Evolutionary conservation across 2,797 vertebrate species (phyloP).

Genomic region (Chloroceryle amazona): DNA sequence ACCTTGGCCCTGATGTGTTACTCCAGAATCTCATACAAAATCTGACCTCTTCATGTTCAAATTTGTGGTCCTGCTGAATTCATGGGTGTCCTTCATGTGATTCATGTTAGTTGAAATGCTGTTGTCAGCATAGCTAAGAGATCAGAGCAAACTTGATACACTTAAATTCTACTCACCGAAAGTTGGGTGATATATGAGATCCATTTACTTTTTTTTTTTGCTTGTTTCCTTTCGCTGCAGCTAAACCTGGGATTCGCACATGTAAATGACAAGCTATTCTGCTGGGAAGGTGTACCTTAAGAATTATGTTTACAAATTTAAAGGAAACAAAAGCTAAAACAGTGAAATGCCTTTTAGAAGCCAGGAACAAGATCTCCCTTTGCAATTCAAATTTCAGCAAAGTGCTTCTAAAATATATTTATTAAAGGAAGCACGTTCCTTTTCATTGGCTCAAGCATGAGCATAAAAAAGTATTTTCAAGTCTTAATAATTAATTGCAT

Average conservation of each 20-base stretch:
- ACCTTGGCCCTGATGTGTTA: background rate
- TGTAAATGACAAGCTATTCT: constrained; percentile 9
- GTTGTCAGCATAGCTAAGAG: background rate
- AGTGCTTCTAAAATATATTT: background rate
- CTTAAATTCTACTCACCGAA: background rate
- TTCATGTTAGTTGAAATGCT: background rate
- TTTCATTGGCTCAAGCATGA: background rate
- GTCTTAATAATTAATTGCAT: background rate
- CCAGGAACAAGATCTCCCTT: background rate
- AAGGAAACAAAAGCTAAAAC: background rate
- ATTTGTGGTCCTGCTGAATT: background rate
- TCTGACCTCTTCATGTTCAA: background rate
- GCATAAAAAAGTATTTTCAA: background rate
- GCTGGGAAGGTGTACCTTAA: background rate
- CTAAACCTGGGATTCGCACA: background rate
- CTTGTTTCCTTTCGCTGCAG: constrained; percentile 37
- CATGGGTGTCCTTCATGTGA: background rate
- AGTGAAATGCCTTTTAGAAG: constrained; percentile 1
- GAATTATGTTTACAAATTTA: constrained; percentile 14
- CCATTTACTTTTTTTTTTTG: background rate
- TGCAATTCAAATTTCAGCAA: constrained; percentile 13
- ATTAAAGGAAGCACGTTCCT: background rate
- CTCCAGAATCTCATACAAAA: background rate
- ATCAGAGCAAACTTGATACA: constrained; percentile 6
- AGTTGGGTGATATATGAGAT: constrained; percentile 11